These are phyloP conservation scores for Calyptommatus sinebrachiatus DNA, from an alignment of 2,113 vertebrate genomes.

Conservation along the genomic window DNA sequence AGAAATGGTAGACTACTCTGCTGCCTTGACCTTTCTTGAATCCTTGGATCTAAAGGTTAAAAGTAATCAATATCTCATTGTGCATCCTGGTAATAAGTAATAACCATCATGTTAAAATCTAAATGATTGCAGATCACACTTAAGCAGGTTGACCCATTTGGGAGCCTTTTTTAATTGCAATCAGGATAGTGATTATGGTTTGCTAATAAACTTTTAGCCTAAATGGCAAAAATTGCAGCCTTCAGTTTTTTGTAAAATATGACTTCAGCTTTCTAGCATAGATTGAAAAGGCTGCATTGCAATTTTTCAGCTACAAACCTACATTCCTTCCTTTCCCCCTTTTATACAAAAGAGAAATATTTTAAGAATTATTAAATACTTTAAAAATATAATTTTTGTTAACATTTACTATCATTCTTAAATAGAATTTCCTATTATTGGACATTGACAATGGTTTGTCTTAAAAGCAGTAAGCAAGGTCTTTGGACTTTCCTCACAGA, in stretches of 20 bases:
- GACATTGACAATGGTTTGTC: not conserved
- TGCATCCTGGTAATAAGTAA: constrained; percentile 76
- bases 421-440: constrained; percentile 2
- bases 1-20: constrained; percentile 58
- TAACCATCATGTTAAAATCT: constrained; percentile 77
- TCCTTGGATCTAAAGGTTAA: constrained; percentile 78
- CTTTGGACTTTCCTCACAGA: not conserved
- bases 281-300: constrained; percentile 44
- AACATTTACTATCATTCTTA: not conserved
- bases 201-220: constrained; percentile 71
- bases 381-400: not conserved
- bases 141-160: constrained; percentile 70
- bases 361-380: constrained; percentile 23
- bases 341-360: constrained; percentile 18
- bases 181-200: constrained; percentile 68
- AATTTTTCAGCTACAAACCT: constrained; percentile 39
- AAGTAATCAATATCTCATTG: constrained; percentile 83
- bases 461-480: not conserved
- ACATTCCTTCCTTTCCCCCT: constrained; percentile 18
- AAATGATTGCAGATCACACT: constrained; percentile 72
- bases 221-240: constrained; percentile 63
- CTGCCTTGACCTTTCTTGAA: constrained; percentile 70
- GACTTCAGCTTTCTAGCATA: constrained; percentile 48
- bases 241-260: constrained; percentile 61
- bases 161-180: constrained; percentile 71